Conservation (phyloP, 2,797 vertebrate species). For the Potorous gilbertii region DNA sequence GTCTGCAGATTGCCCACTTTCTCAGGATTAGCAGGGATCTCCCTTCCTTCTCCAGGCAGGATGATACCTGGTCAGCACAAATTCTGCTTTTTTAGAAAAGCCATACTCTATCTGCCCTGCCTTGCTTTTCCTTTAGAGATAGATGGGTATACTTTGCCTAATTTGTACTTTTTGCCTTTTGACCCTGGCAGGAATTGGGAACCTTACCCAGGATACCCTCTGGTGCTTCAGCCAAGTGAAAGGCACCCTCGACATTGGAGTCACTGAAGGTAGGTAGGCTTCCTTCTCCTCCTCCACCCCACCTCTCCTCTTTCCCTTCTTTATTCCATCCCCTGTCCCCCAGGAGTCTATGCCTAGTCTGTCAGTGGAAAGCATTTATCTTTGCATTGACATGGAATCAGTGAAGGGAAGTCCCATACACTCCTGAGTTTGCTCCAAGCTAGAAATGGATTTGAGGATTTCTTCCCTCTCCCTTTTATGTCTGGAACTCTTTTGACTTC, state of each 20-base stretch:
- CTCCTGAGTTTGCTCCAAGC: background rate
- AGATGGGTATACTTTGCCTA: background rate
- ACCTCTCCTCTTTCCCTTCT: background rate
- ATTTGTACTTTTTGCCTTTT: conserved; percentile 53
- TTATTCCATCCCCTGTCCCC: background rate
- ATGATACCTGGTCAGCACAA: conserved; percentile 82
- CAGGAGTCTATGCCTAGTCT: conserved; percentile 15
- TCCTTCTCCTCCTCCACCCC: background rate
- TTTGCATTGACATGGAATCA: background rate
- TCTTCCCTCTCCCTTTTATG: conserved; percentile 15
- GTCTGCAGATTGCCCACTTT: background rate
- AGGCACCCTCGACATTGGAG: conserved; percentile 80
- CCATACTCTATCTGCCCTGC: fast-evolving
- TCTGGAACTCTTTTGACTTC: conserved; percentile 11
- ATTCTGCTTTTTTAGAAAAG: conserved; percentile 8
- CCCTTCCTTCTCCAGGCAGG: background rate
- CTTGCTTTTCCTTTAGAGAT: background rate
- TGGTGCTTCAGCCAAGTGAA: conserved; percentile 87
- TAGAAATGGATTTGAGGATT: background rate
- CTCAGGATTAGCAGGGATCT: background rate
- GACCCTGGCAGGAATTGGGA: conserved; percentile 81
- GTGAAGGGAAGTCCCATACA: background rate
- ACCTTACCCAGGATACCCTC: conserved; percentile 83
- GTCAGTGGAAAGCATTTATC: conserved; percentile 3
- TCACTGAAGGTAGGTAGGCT: conserved; percentile 83